Evolutionary conservation across 1,140 invertebrate genomes (phyloP), one percentile per base, ranked within the genome.

Genomic region (Andrena cerasifolii): DNA sequence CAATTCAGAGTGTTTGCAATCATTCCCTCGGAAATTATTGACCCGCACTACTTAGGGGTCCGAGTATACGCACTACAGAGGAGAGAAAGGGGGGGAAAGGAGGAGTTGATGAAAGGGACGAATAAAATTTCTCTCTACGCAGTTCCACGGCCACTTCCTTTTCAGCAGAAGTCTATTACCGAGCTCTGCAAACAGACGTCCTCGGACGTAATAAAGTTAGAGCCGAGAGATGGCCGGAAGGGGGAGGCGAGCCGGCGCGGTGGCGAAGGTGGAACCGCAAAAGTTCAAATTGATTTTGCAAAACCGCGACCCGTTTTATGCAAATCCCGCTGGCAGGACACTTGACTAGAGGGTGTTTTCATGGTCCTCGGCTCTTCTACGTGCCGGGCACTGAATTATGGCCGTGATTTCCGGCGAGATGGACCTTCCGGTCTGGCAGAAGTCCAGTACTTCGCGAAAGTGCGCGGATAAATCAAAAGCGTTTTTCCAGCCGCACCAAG

Each of bases 391-490:
- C 71, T 88, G 84, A 88, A 86, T 89, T 90, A 90, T 88, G 67
- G 62, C 76, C 82, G 82, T 86, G 86, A 90, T 90, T 90, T 90
- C 89, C 87, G 87, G 83, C 79, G 85, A 85, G 88, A 86, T 84
- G 87, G 88, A 89, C 89, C 88, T 90, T 90, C 88, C 88, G 88
- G 84, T 71, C 81, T 88, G 86, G 87, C 87, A 83, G 61, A 59
- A 63, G 80, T 88, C 87, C 87, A 89, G 81, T 87, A 75, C 79
- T 72, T 77, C 21, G 80, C 74, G 74, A 86, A 87, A 88, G 87
- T 86, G 80, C 70, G 56, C 58, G 82, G 73, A 87, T 89, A 89
- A 89, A 89, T 89, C 87, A 89, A 78, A 80, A 59, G 59, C 73
- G 67, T 85, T 88, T 82, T 78, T 81, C 80, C 73, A 10, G 51